Percentiles rank a stretch among this genome's conserved stretches.
phyloP scores from a whole-genome alignment of 2,113 vertebrate genomes.

The Lampris incognitus region DNA sequence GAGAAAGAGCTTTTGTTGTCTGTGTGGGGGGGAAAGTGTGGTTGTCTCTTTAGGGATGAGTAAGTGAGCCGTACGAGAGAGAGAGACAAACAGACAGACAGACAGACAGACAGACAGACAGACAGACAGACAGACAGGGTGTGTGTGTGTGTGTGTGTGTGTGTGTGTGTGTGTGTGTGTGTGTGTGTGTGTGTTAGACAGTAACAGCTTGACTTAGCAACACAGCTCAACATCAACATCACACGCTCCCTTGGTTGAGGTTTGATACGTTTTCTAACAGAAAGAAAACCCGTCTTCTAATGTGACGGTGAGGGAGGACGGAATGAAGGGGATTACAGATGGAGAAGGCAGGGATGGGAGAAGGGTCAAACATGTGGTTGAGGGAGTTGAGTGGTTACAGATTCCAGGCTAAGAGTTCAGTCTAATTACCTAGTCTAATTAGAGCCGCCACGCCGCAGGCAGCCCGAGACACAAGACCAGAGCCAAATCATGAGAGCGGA shows the following conservation, averaged over 20 bases:
- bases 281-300: constrained; percentile 8
- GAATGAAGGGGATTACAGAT: constrained; percentile 38
- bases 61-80: too few relatives aligned
- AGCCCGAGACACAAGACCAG: constrained; percentile 45
- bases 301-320: constrained; percentile 29
- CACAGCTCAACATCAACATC: constrained; percentile 10
- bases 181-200: not conserved
- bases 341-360: constrained; percentile 14
- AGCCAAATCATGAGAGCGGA: constrained; percentile 58
- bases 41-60: too few relatives aligned
- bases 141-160: not conserved
- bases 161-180: not conserved
- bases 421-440: constrained; percentile 63
- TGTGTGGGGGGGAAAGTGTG: not conserved
- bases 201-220: not conserved
- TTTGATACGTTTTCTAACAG: constrained; percentile 17
- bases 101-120: too few relatives aligned
- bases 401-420: constrained; percentile 51
- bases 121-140: too few relatives aligned
- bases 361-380: constrained; percentile 54
- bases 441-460: constrained; percentile 59
- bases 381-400: constrained; percentile 47
- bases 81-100: too few relatives aligned
- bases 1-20: not conserved
- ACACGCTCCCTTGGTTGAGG: not conserved